Conservation (phyloP, 2,888 invertebrate genomes). For the Aspidapion aeneum region DNA sequence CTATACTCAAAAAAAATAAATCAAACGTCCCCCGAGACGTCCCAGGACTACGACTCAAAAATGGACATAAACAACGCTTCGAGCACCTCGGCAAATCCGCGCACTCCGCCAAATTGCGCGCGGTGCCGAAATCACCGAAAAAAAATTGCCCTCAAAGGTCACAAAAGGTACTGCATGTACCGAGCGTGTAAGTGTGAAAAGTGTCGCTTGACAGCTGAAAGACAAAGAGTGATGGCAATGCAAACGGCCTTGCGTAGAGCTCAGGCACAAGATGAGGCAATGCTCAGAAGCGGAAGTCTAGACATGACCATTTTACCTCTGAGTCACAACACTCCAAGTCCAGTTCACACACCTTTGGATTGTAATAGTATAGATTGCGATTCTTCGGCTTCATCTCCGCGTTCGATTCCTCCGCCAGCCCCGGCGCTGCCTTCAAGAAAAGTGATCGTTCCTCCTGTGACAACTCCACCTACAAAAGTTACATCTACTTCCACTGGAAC, state of each 20-base stretch:
- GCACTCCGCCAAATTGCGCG: conserved; percentile 89
- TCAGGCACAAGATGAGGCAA: conserved; percentile 79
- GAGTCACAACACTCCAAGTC: conserved; percentile 40
- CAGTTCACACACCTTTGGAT: conserved; percentile 46
- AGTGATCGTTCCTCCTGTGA: conserved; percentile 12
- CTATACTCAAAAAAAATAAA: too few relatives aligned
- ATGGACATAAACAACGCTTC: conserved; percentile 49
- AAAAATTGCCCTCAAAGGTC: conserved; percentile 84
- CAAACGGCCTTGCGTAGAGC: conserved; percentile 82
- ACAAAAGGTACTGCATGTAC: conserved; percentile 88
- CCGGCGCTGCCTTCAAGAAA: neutral
- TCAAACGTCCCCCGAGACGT: conserved; percentile 47
- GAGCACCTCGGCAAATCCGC: conserved; percentile 59
- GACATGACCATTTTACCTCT: conserved; percentile 46
- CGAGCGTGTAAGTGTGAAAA: conserved; percentile 82
- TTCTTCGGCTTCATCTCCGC: conserved; percentile 60
- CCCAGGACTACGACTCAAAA: conserved; percentile 52
- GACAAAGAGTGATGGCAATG: conserved; percentile 85
- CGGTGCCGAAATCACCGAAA: conserved; percentile 90
- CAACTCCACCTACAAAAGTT: conserved; percentile 21
- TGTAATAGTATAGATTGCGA: conserved; percentile 48
- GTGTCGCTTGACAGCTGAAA: conserved; percentile 80
- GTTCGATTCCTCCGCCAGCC: conserved; percentile 47
- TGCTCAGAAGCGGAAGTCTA: conserved; percentile 40
- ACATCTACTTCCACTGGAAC: conserved; percentile 18